Evolutionary conservation across 2,797 vertebrate species (phyloP).

Genomic region (Coendou prehensilis): DNA sequence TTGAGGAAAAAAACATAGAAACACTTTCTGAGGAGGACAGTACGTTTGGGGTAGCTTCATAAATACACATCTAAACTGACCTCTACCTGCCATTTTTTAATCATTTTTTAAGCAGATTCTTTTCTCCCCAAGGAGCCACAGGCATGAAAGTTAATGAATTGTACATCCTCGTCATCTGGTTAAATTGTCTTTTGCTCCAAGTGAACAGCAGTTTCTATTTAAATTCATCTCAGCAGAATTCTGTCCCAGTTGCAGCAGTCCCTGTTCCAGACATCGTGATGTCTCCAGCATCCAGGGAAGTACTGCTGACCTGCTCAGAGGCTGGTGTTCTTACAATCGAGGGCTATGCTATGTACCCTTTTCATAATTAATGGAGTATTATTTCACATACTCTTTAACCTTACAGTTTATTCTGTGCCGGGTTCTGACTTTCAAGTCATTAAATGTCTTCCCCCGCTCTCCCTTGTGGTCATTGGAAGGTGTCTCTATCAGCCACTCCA

Average conservation of each 20-base stretch:
- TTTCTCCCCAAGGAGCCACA: not conserved
- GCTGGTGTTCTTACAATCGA: not conserved
- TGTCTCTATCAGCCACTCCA: not conserved
- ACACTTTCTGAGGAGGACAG: not conserved
- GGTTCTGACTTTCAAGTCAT: slow-evolving; percentile 21
- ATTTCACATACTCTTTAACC: slow-evolving; percentile 21
- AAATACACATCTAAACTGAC: slow-evolving; percentile 37
- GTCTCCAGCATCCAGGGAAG: not conserved
- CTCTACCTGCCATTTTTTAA: not conserved
- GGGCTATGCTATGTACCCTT: not conserved
- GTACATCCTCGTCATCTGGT: not conserved
- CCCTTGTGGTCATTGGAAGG: slow-evolving; percentile 9
- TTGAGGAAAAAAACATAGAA: not conserved
- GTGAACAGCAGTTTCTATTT: slow-evolving; percentile 4
- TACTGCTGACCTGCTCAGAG: fast-evolving
- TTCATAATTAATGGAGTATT: slow-evolving; percentile 19
- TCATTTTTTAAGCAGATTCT: not conserved
- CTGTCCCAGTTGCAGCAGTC: not conserved
- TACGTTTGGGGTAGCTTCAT: not conserved
- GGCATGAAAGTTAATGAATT: slow-evolving; percentile 49
- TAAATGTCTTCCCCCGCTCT: not conserved
- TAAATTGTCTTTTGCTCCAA: slow-evolving; percentile 15
- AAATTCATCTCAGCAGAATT: not conserved
- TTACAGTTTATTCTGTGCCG: slow-evolving; percentile 47
- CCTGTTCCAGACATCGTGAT: not conserved